A percentile compares a stretch with the other conserved stretches of the same genome.
Conservation (phyloP, 2,888 invertebrate genomes). For the Mechanitis mazaeus region DNA sequence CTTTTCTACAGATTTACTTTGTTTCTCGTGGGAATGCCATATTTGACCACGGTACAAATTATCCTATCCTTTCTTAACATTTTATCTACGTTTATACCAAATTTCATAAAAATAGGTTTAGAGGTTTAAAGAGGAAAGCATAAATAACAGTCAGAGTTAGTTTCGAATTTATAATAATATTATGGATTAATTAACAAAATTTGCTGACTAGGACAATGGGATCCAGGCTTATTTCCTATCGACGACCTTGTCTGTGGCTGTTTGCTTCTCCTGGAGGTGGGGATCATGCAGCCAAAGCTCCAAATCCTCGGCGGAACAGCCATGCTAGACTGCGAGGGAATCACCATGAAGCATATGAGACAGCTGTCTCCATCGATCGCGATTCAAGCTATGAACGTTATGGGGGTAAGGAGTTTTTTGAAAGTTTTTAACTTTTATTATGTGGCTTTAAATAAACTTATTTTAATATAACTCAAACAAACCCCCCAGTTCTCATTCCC, state of each 20-base stretch:
- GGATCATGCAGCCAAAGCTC: conserved; percentile 83
- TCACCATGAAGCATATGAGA: conserved; percentile 82
- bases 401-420: conserved; percentile 73
- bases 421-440: not conserved
- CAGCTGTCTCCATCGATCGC: conserved; percentile 82
- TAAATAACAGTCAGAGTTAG: too few species aligned
- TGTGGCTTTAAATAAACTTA: too few species aligned
- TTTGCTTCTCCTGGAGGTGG: conserved; percentile 82
- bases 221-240: conserved; percentile 78
- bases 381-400: conserved; percentile 79
- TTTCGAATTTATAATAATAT: not conserved
- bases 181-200: not conserved
- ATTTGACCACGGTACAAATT: too few species aligned
- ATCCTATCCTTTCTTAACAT: too few species aligned
- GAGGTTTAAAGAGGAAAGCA: too few species aligned
- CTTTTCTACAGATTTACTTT: too few species aligned
- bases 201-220: conserved; percentile 79
- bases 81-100: too few species aligned
- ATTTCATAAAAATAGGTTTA: too few species aligned
- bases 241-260: conserved; percentile 84
- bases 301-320: conserved; percentile 86
- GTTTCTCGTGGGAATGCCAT: too few species aligned
- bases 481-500: conserved; percentile 81
- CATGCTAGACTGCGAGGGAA: conserved; percentile 82
- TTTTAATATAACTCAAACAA: too few species aligned